These are phyloP conservation scores for Andricus grossulariae DNA, from an alignment of 1,140 invertebrate genomes.

Conservation along the genomic window DNA sequence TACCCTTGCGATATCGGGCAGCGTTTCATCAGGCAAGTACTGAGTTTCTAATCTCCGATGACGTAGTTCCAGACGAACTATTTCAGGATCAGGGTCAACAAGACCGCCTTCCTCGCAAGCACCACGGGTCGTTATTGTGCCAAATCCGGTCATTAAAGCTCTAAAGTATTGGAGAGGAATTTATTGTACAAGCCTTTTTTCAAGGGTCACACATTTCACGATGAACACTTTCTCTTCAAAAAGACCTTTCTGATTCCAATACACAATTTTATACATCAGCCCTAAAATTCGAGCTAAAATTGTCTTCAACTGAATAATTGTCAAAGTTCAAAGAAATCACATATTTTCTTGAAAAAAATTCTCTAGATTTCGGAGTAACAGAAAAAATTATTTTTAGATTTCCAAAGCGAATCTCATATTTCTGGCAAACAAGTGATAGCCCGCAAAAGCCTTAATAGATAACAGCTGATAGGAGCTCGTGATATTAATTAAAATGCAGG, in stretches of 20 bases:
- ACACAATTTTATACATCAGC: too few relatives aligned
- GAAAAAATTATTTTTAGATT: not conserved
- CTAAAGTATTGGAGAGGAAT: not conserved
- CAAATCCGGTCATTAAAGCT: slow-evolving; percentile 24
- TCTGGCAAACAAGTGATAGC: slow-evolving; percentile 59
- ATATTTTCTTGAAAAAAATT: too few relatives aligned
- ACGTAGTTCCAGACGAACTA: slow-evolving; percentile 52
- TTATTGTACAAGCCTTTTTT: not conserved
- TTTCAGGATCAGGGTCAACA: slow-evolving; percentile 44
- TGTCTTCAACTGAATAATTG: too few relatives aligned
- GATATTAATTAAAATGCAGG: slow-evolving; percentile 57
- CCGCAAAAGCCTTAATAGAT: slow-evolving; percentile 64
- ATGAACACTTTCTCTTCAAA: not conserved
- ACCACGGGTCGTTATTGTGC: slow-evolving; percentile 22
- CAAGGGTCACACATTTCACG: not conserved
- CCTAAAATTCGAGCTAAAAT: too few relatives aligned
- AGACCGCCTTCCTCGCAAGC: slow-evolving; percentile 22
- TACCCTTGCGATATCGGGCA: slow-evolving; percentile 22
- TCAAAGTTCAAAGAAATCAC: too few relatives aligned
- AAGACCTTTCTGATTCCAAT: too few relatives aligned
- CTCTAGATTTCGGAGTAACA: not conserved
- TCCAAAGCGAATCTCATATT: not conserved
- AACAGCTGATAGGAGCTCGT: slow-evolving; percentile 55
- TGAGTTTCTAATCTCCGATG: slow-evolving; percentile 51
- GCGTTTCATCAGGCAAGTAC: slow-evolving; percentile 25